phyloP scores from a whole-genome alignment of 2,797 vertebrate genomes.

The Myotis planiceps region DNA sequence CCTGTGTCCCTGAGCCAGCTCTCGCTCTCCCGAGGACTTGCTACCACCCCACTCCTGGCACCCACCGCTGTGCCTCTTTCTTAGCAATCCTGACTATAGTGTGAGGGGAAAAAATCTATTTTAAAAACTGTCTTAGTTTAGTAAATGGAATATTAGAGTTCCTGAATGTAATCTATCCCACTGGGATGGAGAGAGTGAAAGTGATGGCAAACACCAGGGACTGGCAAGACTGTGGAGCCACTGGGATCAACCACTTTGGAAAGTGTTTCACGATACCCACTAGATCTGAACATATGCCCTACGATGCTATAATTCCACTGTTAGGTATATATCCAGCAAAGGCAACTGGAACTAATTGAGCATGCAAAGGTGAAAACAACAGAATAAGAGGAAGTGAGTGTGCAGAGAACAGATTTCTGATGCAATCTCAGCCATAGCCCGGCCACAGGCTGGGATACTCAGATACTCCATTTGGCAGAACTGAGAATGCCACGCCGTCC shows the following conservation, averaged over 20 bases:
- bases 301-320: background rate
- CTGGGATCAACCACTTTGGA: background rate
- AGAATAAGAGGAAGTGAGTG: background rate
- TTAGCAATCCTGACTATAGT: background rate
- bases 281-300: background rate
- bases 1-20: background rate
- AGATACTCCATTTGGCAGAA: background rate
- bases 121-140: background rate
- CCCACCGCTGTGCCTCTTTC: background rate
- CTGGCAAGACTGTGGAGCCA: background rate
- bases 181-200: background rate
- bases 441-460: background rate
- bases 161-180: background rate
- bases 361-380: background rate
- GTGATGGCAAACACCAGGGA: background rate
- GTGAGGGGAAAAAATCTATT: background rate
- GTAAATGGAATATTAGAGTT: background rate
- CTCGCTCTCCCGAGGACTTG: background rate
- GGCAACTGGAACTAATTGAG: background rate
- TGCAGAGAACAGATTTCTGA: background rate
- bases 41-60: too few species aligned
- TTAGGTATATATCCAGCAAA: background rate
- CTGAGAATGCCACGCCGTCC: background rate
- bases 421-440: background rate
- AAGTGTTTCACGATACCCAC: background rate